phyloP scores from a whole-genome alignment of 2,113 vertebrate genomes.

The Vireo altiloquus region DNA sequence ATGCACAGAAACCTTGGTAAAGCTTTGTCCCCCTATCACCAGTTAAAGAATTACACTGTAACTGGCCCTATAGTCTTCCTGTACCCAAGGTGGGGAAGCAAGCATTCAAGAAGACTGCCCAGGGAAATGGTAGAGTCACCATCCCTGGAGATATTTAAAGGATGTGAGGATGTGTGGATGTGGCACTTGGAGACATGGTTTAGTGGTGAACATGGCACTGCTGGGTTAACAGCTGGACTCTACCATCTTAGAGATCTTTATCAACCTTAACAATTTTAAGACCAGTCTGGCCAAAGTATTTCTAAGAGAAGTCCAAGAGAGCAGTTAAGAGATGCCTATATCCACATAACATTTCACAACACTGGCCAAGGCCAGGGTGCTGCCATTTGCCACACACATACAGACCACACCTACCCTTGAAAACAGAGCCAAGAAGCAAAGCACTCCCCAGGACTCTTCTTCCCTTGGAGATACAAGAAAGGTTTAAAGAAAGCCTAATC shows the following conservation, averaged over 20 bases:
- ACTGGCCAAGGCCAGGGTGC: neutral
- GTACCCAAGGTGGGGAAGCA: neutral
- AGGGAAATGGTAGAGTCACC: neutral
- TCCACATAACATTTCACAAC: neutral
- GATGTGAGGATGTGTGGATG: neutral
- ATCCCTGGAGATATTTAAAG: neutral
- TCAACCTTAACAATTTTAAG: neutral
- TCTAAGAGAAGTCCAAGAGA: neutral
- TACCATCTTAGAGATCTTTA: neutral
- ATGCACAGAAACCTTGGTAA: neutral
- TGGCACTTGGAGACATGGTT: neutral
- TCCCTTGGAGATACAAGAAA: neutral
- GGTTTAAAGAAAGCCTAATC: neutral
- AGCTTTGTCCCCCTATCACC: neutral
- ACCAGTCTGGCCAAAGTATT: neutral
- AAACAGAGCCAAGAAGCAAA: neutral
- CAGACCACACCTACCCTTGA: neutral
- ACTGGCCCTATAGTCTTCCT: too few species aligned
- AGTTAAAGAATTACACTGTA: neutral
- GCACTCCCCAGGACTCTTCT: neutral
- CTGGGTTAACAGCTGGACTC: neutral
- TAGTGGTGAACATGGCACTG: neutral
- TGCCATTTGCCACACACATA: accelerated
- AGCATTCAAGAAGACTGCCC: neutral
- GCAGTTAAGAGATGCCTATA: neutral